phyloP scores from a whole-genome alignment of 2,797 vertebrate genomes.

The Sternotherus odoratus region DNA sequence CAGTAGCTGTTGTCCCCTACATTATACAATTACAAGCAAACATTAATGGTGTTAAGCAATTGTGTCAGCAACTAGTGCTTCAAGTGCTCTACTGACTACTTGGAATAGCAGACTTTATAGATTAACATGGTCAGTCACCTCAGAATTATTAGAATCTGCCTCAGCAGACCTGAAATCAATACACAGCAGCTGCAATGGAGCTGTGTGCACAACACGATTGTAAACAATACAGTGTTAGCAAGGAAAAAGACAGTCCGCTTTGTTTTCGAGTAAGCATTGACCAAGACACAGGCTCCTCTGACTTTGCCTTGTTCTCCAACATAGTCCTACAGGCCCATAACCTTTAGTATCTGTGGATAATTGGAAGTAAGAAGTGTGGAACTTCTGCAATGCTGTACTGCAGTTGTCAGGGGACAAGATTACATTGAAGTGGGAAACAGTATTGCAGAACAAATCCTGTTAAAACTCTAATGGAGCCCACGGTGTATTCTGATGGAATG shows the following conservation, averaged over 20 bases:
- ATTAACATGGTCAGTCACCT: background rate
- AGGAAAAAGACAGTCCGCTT: background rate
- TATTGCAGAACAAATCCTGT: background rate
- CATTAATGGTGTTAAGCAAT: constrained; percentile 4
- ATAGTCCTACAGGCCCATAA: background rate
- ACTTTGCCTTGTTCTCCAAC: background rate
- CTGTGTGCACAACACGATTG: background rate
- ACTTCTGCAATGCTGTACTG: background rate
- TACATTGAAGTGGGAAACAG: background rate
- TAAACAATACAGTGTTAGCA: background rate
- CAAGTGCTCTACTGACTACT: background rate
- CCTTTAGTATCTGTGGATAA: background rate
- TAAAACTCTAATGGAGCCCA: background rate
- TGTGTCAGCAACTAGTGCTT: background rate
- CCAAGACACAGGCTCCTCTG: background rate
- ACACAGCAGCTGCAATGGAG: constrained; percentile 3
- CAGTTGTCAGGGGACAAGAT: background rate
- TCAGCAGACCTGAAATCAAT: constrained; percentile 35
- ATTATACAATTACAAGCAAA: background rate
- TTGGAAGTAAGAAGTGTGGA: background rate
- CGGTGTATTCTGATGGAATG: background rate
- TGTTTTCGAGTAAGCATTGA: background rate
- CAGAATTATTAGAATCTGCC: constrained; percentile 8
- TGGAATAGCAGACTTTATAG: background rate
- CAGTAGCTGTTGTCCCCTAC: background rate